Evolutionary conservation across 2,113 vertebrate species (phyloP).

Genomic region (Tautogolabrus adspersus): DNA sequence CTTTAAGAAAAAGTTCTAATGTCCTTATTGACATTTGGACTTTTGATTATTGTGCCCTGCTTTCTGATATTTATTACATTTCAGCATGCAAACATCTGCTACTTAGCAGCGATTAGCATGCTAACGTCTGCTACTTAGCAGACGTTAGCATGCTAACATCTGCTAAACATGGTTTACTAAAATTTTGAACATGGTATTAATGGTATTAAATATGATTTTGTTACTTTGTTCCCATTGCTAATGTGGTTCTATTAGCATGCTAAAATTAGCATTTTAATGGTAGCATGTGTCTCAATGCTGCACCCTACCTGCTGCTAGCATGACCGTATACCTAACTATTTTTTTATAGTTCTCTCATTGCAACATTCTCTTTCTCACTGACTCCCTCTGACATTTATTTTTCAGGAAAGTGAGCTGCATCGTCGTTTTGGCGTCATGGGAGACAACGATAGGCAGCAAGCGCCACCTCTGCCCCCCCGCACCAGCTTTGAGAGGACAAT

Average conservation of each 20-base stretch:
- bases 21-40: too few relatives aligned
- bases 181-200: too few relatives aligned
- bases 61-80: too few relatives aligned
- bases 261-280: neutral
- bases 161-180: neutral
- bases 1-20: too few relatives aligned
- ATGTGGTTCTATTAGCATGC: too few relatives aligned
- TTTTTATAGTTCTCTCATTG: neutral
- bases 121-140: too few relatives aligned
- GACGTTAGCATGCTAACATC: too few relatives aligned
- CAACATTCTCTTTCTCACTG: conserved; percentile 1
- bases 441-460: conserved; percentile 56
- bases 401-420: conserved; percentile 79
- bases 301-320: neutral
- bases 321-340: neutral
- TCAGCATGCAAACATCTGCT: too few relatives aligned
- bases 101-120: too few relatives aligned
- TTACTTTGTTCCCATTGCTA: too few relatives aligned
- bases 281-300: neutral
- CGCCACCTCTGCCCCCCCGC: conserved; percentile 66
- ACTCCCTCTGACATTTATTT: conserved; percentile 10
- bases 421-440: conserved; percentile 76
- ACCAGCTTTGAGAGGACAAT: conserved; percentile 90
- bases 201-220: too few relatives aligned
- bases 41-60: too few relatives aligned